Evolutionary conservation across 2,113 vertebrate genomes (phyloP).

Genomic region (Cephalopholis sonnerati): DNA sequence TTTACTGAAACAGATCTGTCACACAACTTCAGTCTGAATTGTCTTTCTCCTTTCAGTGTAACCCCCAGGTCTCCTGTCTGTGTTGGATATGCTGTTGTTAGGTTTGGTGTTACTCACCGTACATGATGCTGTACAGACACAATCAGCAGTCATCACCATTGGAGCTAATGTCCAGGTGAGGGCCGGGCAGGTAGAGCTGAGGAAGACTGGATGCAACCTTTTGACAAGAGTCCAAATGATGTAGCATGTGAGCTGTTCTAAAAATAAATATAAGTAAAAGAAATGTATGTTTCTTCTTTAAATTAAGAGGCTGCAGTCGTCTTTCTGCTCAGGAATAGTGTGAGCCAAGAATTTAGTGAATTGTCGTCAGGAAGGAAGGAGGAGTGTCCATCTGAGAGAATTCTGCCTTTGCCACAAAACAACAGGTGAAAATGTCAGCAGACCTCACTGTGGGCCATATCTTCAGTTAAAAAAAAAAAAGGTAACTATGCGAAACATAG

Average conservation of each 20-base stretch:
- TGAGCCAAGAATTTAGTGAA: background rate
- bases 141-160: background rate
- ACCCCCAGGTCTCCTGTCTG: conserved; percentile 8
- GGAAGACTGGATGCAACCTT: conserved; percentile 13
- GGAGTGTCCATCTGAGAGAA: background rate
- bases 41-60: background rate
- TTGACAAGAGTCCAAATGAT: conserved; percentile 45
- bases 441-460: background rate
- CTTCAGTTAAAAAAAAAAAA: background rate
- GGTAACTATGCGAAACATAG: background rate
- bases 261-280: conserved; percentile 44
- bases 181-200: background rate
- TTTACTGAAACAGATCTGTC: conserved; percentile 41
- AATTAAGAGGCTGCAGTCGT: background rate
- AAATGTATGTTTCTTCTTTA: conserved; percentile 3
- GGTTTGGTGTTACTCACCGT: conserved; percentile 5
- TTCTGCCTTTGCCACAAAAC: background rate
- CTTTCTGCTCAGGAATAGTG: no score
- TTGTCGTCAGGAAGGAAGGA: no score
- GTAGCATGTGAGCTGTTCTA: conserved; percentile 69
- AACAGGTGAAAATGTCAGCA: background rate
- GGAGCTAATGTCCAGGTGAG: background rate
- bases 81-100: background rate
- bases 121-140: background rate
- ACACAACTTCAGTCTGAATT: conserved; percentile 20